Evolutionary conservation across 92 coral and sea anemone genomes (phyloP), one percentile per base, ranked within the genome.

Genomic region (Blastomussa wellsi): DNA sequence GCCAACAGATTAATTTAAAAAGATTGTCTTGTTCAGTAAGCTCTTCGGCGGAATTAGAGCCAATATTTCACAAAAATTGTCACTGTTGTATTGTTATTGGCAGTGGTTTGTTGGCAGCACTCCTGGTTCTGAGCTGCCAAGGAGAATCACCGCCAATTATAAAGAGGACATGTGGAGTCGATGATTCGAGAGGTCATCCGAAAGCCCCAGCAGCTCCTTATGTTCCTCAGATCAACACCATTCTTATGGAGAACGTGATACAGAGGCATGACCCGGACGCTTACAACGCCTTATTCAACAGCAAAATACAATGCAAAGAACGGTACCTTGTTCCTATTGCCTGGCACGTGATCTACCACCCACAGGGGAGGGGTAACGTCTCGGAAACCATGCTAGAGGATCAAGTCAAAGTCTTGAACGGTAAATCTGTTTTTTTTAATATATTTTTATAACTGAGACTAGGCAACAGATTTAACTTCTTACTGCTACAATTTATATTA

Each of bases 281-380:
- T 19, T 82, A 81, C 13, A 79, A 78, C 26, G 89, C 80, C 28
- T 79, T 89, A 60, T 83, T 81, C 38, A 82, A 82, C 36, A 35
- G 79, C 28, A 79, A 74, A 57, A 24, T 80, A 68, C 38, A 88
- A 31, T 95, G 98, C 79, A 86, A 80, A 28, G 98, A 93, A 29
- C 70, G 65, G 67, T 92, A 92, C 52, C 70, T 86, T n/a, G 86
- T 95, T 33, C 95, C 94, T 14, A 91, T 95, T 0, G 94, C 91
- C 15, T 95, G 98, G 98, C 98, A 95, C 77, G 86, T 94, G 72
- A 84, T 95, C 60, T 33, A 90, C 44, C 79, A 90, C 79, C 67
- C 92, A 19, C 65, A 65, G 72, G 92, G 93, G 38, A 69, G 37
- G 60, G 95, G 98, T 49, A 86, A 89, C 17, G 93, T 94, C 8